Evolutionary conservation across 64 coral and sea anemone species (phyloP).

Genomic region (Porites australiensis): DNA sequence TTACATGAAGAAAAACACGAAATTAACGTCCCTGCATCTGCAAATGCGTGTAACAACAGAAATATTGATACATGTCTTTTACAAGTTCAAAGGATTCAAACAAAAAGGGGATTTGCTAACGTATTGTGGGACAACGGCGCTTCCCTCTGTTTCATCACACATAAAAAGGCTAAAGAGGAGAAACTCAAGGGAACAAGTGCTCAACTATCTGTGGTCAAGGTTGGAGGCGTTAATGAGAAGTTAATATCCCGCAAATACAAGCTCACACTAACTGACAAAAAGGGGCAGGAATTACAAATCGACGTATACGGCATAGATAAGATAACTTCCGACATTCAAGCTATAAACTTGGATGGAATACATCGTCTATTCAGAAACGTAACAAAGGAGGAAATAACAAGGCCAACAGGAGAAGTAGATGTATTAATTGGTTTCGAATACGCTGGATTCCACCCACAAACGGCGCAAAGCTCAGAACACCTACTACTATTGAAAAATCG

Average conservation of each 20-base stretch:
- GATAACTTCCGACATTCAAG: too few species aligned
- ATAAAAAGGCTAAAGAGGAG: conserved; percentile 49
- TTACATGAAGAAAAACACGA: conserved; percentile 20
- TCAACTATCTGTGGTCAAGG: conserved; percentile 27
- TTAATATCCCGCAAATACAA: conserved; percentile 17
- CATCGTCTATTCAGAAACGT: neutral
- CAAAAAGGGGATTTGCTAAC: neutral
- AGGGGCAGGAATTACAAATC: conserved; percentile 6
- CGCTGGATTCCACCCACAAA: conserved; percentile 42
- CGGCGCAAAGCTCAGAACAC: conserved; percentile 31
- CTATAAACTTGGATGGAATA: too few species aligned
- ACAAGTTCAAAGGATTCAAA: conserved; percentile 15
- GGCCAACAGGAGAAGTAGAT: conserved; percentile 53
- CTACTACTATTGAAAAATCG: conserved; percentile 41
- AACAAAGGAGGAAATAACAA: conserved; percentile 35
- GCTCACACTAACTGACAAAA: conserved; percentile 31
- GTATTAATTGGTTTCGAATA: conserved; percentile 47
- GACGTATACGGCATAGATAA: neutral
- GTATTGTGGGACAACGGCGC: too few species aligned
- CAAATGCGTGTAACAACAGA: conserved; percentile 13
- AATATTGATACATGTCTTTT: neutral
- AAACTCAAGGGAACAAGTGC: conserved; percentile 34
- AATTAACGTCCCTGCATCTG: neutral
- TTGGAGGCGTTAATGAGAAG: conserved; percentile 43
- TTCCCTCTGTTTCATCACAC: neutral